Conservation (phyloP, 2,797 vertebrate genomes). For the Anomalospiza imberbis region DNA sequence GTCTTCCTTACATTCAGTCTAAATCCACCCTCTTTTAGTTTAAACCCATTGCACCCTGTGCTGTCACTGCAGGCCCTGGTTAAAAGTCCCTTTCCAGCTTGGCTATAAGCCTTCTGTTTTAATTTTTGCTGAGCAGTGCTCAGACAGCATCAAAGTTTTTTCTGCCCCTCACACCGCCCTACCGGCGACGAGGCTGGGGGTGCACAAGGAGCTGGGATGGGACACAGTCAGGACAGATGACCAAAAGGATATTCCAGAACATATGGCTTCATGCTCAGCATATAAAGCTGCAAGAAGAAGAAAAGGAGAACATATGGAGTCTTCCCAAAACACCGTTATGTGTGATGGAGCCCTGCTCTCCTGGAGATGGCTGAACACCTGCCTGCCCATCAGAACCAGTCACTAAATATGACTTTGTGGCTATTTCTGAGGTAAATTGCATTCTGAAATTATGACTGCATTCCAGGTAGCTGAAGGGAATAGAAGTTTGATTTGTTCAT, state of each 20-base stretch:
- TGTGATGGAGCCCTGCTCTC: background rate
- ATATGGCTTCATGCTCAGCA: background rate
- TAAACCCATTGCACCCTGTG: background rate
- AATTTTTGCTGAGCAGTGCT: background rate
- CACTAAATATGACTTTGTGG: background rate
- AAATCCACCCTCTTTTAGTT: background rate
- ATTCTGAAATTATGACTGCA: background rate
- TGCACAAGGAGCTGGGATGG: too few species aligned
- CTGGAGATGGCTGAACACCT: background rate
- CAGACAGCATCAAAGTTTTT: background rate
- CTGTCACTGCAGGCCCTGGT: background rate
- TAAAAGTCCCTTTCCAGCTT: background rate
- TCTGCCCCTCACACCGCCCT: rapidly evolving
- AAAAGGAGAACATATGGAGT: background rate
- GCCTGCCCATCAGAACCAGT: background rate
- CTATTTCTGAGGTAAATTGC: background rate
- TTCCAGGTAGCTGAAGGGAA: background rate
- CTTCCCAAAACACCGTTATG: background rate
- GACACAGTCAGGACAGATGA: background rate
- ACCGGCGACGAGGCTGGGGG: rapidly evolving
- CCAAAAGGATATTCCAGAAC: background rate
- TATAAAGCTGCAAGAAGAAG: background rate
- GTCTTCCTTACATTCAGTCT: background rate
- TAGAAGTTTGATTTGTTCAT: background rate
- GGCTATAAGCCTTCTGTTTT: background rate